Percentiles rank a stretch among this genome's conserved stretches.
phyloP scores from a whole-genome alignment of 2,888 invertebrate genomes.

The Mythimna loreyi region DNA sequence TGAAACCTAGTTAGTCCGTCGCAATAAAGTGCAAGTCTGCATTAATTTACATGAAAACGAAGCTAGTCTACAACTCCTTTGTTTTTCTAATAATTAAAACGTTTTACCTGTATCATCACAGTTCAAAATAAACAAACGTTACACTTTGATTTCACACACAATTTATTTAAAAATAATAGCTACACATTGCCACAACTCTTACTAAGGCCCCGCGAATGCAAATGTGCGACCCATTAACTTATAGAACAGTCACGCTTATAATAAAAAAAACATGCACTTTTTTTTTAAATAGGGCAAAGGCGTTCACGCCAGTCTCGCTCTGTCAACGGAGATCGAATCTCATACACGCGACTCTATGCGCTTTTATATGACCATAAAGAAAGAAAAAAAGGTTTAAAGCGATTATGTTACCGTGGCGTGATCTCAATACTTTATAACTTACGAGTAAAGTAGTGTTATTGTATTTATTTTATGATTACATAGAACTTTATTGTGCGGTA shows the following conservation, averaged over 20 bases:
- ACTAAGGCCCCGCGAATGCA: conserved; percentile 30
- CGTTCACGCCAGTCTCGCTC: conserved; percentile 41
- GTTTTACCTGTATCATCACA: conserved; percentile 36
- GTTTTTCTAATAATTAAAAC: conserved; percentile 24
- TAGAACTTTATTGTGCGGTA: conserved; percentile 37
- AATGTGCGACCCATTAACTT: conserved; percentile 38
- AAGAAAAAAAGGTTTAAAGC: conserved; percentile 16
- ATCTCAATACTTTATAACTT: conserved; percentile 47
- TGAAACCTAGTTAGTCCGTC: neutral
- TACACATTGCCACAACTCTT: conserved; percentile 6
- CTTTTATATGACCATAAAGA: conserved; percentile 45
- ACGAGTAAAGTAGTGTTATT: conserved; percentile 38
- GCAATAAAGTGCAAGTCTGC: conserved; percentile 3
- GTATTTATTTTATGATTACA: conserved; percentile 52
- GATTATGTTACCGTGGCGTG: conserved; percentile 56
- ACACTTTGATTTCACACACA: conserved; percentile 2
- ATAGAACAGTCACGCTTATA: conserved; percentile 20
- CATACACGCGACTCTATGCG: conserved; percentile 56
- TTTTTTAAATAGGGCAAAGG: conserved; percentile 44
- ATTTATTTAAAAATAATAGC: conserved; percentile 2
- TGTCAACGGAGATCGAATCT: conserved; percentile 65
- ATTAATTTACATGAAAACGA: conserved; percentile 33
- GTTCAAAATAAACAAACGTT: neutral
- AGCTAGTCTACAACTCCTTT: conserved; percentile 7
- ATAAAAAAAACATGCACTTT: conserved; percentile 14